Percentiles rank a stretch among this genome's conserved stretches.
Conservation (phyloP, 1,140 invertebrate genomes). For the Aphaenogaster ashmeadi region DNA sequence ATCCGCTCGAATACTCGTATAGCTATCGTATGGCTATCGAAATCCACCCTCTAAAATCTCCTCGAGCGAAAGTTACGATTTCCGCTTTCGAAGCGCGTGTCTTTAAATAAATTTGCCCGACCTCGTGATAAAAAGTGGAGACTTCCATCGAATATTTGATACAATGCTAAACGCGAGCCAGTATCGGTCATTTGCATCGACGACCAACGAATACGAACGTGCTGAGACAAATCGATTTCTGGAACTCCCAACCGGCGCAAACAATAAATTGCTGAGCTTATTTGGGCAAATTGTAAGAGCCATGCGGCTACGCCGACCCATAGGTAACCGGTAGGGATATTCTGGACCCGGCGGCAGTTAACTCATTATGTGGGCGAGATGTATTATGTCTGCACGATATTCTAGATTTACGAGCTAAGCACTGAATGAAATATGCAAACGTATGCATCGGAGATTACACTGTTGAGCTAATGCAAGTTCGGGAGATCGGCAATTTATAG, state of each 20-base stretch:
- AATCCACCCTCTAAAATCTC: slow-evolving; percentile 22
- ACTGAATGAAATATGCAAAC: slow-evolving; percentile 55
- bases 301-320: background rate
- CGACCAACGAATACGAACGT: background rate
- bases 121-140: background rate
- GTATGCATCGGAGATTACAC: slow-evolving; percentile 14
- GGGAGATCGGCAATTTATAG: slow-evolving; percentile 16
- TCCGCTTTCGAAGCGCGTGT: background rate
- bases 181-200: background rate
- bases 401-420: slow-evolving; percentile 53
- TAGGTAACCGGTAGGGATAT: slow-evolving; percentile 46
- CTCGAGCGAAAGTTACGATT: slow-evolving; percentile 24
- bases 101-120: slow-evolving; percentile 43
- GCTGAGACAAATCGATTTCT: slow-evolving; percentile 45
- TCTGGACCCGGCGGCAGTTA: slow-evolving; percentile 49
- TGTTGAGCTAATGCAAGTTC: background rate
- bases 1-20: slow-evolving; percentile 31
- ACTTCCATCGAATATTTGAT: too few relatives aligned
- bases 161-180: background rate
- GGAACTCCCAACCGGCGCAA: background rate
- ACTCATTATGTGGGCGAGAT: slow-evolving; percentile 59
- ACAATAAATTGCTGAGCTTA: slow-evolving; percentile 54
- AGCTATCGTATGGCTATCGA: slow-evolving; percentile 11
- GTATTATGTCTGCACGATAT: slow-evolving; percentile 57
- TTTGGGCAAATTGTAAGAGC: slow-evolving; percentile 62